Evolutionary conservation across 2,113 vertebrate genomes (phyloP).

Genomic region (Madoqua kirkii): DNA sequence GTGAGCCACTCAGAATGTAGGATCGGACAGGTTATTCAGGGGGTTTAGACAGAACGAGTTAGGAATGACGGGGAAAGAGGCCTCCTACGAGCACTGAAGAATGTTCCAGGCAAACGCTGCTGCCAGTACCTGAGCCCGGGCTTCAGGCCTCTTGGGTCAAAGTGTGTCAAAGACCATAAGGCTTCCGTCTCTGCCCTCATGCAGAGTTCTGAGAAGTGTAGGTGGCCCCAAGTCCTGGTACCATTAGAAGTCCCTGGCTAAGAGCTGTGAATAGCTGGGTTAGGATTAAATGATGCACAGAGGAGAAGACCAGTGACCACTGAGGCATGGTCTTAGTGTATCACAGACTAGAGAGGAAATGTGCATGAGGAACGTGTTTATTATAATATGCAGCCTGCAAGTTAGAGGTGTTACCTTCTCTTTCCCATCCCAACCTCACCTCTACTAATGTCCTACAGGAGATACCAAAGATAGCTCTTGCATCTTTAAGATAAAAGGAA

Average conservation of each 20-base stretch:
- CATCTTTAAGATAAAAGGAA: slow-evolving; percentile 38
- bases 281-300: background rate
- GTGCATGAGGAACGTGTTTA: background rate
- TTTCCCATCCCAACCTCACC: background rate
- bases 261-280: background rate
- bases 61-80: background rate
- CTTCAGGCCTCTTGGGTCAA: background rate
- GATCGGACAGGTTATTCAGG: background rate
- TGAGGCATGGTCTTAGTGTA: background rate
- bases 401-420: background rate
- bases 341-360: background rate
- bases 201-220: background rate
- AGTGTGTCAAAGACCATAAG: background rate
- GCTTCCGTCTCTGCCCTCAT: background rate
- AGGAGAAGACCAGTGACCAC: background rate
- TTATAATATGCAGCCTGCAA: background rate
- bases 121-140: background rate
- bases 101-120: background rate
- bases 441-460: background rate
- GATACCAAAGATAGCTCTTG: background rate
- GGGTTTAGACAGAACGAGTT: background rate
- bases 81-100: background rate
- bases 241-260: background rate
- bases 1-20: background rate
- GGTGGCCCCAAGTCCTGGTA: background rate